Conservation (phyloP, 2,113 vertebrate species). For the Cricetomys ansorgei region DNA sequence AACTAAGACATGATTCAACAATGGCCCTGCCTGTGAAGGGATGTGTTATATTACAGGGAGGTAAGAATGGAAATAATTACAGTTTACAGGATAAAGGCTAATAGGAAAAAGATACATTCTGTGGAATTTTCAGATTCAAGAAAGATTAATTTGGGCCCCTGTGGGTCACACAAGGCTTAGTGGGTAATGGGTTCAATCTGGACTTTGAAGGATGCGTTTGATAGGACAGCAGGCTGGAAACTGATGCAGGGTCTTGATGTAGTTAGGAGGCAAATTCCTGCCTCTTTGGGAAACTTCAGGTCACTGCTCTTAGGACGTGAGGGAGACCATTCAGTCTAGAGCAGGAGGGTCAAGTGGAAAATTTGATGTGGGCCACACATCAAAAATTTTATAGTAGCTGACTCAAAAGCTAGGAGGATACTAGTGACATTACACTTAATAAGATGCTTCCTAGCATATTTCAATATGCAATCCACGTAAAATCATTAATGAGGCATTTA, state of each 20-base stretch:
- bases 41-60: not conserved
- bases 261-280: not conserved
- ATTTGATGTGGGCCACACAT: not conserved
- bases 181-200: not conserved
- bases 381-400: not conserved
- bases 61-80: not conserved
- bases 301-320: not conserved
- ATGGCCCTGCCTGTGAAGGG: not conserved
- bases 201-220: not conserved
- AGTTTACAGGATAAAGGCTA: not conserved
- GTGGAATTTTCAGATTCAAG: not conserved
- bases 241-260: not conserved
- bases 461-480: not conserved
- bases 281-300: not conserved
- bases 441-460: not conserved
- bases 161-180: not conserved
- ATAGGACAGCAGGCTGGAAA: not conserved
- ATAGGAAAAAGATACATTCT: not conserved
- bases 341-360: not conserved
- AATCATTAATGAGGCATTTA: not conserved
- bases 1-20: not conserved
- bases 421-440: not conserved
- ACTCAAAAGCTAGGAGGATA: slow-evolving; percentile 6
- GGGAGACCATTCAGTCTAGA: not conserved
- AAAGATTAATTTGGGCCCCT: slow-evolving; percentile 5